Percentiles rank a stretch among this genome's conserved stretches.
These are phyloP conservation scores for Aplocera efformata DNA, from an alignment of 2,888 invertebrate species.

Conservation along the genomic window DNA sequence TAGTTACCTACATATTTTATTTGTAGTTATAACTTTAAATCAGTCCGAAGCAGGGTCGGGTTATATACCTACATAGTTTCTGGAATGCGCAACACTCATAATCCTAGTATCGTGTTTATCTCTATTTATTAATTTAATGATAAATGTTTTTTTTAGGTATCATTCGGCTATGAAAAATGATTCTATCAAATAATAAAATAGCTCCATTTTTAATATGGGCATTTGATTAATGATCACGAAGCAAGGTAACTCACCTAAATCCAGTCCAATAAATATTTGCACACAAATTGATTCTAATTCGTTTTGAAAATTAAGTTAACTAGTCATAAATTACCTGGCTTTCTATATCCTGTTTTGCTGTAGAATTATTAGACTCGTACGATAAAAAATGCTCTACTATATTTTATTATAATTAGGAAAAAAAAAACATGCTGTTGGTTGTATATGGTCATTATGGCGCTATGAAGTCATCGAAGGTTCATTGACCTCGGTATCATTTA, in stretches of 20 bases:
- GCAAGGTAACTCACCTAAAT: background rate
- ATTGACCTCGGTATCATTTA: slow-evolving; percentile 8
- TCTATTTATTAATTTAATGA: too few species aligned
- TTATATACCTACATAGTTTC: too few species aligned
- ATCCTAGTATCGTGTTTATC: too few species aligned
- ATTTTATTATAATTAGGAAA: slow-evolving; percentile 6
- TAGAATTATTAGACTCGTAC: slow-evolving; percentile 6
- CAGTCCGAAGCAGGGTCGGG: too few species aligned
- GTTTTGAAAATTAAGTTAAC: slow-evolving; percentile 4
- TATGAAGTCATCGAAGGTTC: slow-evolving; percentile 9
- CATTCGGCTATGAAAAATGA: too few species aligned
- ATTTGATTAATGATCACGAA: background rate
- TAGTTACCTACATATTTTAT: too few species aligned
- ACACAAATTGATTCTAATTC: slow-evolving; percentile 4
- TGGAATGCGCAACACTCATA: too few species aligned
- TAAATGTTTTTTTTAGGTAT: too few species aligned
- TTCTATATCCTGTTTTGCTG: background rate
- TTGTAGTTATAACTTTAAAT: too few species aligned
- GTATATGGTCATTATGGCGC: background rate
- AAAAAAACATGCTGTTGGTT: background rate
- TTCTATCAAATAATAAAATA: background rate
- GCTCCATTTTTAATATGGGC: background rate
- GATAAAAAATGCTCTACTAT: slow-evolving; percentile 12
- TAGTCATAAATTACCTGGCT: slow-evolving; percentile 6
- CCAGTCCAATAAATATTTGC: slow-evolving; percentile 2